Percentiles rank a stretch among this genome's conserved stretches.
Conservation (phyloP, 2,113 vertebrate species). For the Nothobranchius kuhntae region DNA sequence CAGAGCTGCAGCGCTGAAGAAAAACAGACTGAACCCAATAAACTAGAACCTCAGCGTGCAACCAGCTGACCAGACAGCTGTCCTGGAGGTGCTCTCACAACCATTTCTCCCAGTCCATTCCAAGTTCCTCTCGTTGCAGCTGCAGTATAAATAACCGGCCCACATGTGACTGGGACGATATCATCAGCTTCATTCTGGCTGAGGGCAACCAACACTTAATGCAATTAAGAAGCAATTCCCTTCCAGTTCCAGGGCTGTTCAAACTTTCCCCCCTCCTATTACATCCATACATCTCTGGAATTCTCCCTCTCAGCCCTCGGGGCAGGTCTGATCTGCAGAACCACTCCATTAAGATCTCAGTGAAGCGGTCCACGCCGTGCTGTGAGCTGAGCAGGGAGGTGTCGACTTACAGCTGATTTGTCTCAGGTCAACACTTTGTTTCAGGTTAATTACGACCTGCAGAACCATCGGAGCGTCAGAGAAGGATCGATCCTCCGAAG, state of each 20-base stretch:
- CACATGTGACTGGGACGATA: slow-evolving; percentile 34
- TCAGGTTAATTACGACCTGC: slow-evolving; percentile 72
- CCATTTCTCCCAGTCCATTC: slow-evolving; percentile 38
- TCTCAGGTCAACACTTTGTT: slow-evolving; percentile 74
- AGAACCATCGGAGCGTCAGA: slow-evolving; percentile 52
- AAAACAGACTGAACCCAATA: slow-evolving; percentile 1
- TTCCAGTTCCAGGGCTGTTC: slow-evolving; percentile 33
- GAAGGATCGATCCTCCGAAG: slow-evolving; percentile 29
- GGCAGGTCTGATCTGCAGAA: slow-evolving; percentile 35
- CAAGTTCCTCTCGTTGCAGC: slow-evolving; percentile 48
- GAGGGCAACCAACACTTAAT: slow-evolving; percentile 32
- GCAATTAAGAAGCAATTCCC: slow-evolving; percentile 38
- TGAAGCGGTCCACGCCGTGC: slow-evolving; percentile 10
- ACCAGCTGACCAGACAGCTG: slow-evolving; percentile 37
- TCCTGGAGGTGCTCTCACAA: slow-evolving; percentile 37
- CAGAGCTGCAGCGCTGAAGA: not conserved
- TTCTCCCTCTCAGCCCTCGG: slow-evolving; percentile 30
- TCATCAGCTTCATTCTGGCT: slow-evolving; percentile 37
- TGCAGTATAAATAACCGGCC: slow-evolving; percentile 52
- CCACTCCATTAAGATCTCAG: slow-evolving; percentile 39
- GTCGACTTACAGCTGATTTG: slow-evolving; percentile 72
- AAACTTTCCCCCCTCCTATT: slow-evolving; percentile 16
- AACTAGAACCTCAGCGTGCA: slow-evolving; percentile 8
- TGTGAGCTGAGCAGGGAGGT: slow-evolving; percentile 18
- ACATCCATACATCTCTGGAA: slow-evolving; percentile 34